phyloP scores from a whole-genome alignment of 2,113 vertebrate species.

The Cinclus cinclus region DNA sequence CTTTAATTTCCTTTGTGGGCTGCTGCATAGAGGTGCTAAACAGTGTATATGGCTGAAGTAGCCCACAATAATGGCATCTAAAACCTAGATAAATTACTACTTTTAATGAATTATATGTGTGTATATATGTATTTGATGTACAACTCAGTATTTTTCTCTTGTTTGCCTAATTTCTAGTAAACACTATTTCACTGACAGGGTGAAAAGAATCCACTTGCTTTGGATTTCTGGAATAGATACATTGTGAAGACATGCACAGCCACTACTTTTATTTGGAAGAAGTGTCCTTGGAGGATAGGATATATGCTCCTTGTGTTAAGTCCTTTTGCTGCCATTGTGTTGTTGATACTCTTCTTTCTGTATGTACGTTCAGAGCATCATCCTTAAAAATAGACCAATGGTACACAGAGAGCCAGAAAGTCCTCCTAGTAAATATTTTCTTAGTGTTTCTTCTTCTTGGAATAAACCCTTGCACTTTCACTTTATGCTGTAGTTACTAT shows the following conservation, averaged over 20 bases:
- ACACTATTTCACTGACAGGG: not conserved
- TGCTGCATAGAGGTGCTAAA: not conserved
- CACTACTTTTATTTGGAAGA: not conserved
- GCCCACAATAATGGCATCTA: not conserved
- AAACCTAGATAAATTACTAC: not conserved
- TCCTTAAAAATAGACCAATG: not conserved
- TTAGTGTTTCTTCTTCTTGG: not conserved
- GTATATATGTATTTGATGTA: not conserved
- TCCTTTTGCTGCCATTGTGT: not conserved
- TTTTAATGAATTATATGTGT: not conserved
- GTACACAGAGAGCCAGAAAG: not conserved
- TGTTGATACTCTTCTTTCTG: not conserved
- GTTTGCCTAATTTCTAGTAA: not conserved
- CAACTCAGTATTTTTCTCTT: not conserved
- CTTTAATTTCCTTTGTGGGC: constrained; percentile 33
- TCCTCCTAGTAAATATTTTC: not conserved
- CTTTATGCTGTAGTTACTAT: not conserved
- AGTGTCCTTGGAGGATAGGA: not conserved
- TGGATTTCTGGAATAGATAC: not conserved
- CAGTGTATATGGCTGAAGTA: not conserved
- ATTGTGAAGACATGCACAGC: not conserved
- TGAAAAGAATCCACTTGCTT: not conserved
- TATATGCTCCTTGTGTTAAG: not conserved
- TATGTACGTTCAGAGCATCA: not conserved
- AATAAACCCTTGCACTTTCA: not conserved